phyloP scores from a whole-genome alignment of 2,888 invertebrate genomes.

The Epicampocera succincta region DNA sequence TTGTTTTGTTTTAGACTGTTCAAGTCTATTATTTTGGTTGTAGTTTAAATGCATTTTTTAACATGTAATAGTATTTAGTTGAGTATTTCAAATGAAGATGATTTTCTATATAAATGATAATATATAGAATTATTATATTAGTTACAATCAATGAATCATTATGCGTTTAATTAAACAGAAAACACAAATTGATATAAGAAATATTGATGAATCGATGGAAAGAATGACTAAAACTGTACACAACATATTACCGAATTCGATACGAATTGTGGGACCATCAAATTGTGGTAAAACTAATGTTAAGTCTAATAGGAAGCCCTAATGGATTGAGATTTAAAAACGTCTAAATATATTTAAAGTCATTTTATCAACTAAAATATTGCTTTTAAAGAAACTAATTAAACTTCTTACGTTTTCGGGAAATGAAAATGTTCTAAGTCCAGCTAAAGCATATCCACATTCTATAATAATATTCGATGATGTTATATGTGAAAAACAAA shows the following conservation, averaged over 20 bases:
- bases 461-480: constrained; percentile 63
- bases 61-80: too few species aligned
- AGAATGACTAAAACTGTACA: background rate
- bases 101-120: too few species aligned
- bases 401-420: background rate
- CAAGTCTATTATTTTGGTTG: too few species aligned
- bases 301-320: constrained; percentile 5
- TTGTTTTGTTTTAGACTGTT: too few species aligned
- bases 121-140: too few species aligned
- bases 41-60: too few species aligned
- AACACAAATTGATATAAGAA: constrained; percentile 10
- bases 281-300: constrained; percentile 9
- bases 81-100: too few species aligned
- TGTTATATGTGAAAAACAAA: constrained; percentile 76
- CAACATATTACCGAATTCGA: background rate
- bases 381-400: background rate
- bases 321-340: too few species aligned
- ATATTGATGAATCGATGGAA: constrained; percentile 3
- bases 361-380: constrained; percentile 4
- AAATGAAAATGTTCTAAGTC: constrained; percentile 48
- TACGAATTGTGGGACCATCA: constrained; percentile 9
- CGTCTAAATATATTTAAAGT: background rate
- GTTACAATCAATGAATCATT: too few species aligned
- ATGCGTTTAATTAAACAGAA: too few species aligned
- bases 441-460: constrained; percentile 70